Base-by-base conservation (phyloP, 2,113 vertebrate species). In the Mastomys coucha region DNA sequence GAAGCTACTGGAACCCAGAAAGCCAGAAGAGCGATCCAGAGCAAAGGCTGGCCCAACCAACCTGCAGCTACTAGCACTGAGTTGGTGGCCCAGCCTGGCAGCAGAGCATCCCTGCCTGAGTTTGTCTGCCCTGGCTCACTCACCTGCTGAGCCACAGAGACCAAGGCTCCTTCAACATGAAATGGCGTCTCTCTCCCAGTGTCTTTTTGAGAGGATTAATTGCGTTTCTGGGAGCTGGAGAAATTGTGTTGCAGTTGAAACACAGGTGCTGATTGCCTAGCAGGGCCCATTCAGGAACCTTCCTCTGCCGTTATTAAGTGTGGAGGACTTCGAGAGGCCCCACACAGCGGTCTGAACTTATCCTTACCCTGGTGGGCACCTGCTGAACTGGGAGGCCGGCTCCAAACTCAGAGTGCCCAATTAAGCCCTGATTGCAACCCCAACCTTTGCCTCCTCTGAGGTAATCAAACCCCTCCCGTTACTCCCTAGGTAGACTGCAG, bases 61-160 rank as follows among this genome's bases (percentile, higher is more conserved):
- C 19, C 26, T 1, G 17, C 5, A 1, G 19, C 7, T 1, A 8
- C 49, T 6, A 20, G 6, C 1, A 0, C 7, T 5, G 17, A 2
- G 19, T 51, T 1, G 7, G 11, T 39, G 20, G 33, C 12, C 31
- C 8, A 0, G 53, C 9, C 5, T 12, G 1, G 1, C 0, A 2
- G 63, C 20, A 26, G 49, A 22, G 8, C 16, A 67, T 42, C 56
- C 49, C 24, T 1, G 11, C 11, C 0, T 8, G 24, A 22, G 42
- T 22, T 39, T 28, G 19, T 22, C 39, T 1, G 2, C 3, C 13
- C 42, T 19, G 31, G 16, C 8, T 60, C 45, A 0, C 11, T 7
- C 0, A 0, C 63, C 65, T 14, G 26, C 75, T 45, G 86, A n/a
- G 89, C 31, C 39, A 33, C 45, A 0, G 7, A 10, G 53, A 56